phyloP scores from a whole-genome alignment of 2,113 vertebrate genomes.

The Crotalus horridus region DNA sequence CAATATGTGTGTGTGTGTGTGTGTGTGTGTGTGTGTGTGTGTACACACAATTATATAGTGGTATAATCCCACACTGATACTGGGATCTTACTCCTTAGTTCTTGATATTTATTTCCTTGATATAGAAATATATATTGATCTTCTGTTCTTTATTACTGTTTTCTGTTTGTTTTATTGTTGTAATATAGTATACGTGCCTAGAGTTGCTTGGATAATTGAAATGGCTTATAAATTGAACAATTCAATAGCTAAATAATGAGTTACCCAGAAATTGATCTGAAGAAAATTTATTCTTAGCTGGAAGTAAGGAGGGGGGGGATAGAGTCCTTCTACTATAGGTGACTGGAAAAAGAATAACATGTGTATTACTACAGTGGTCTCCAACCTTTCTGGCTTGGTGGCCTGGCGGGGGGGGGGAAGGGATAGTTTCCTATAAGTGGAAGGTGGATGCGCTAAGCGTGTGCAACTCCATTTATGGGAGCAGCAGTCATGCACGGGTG shows the following conservation, averaged over 20 bases:
- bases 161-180: background rate
- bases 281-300: background rate
- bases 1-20: too few species aligned
- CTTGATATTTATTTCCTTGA: background rate
- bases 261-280: background rate
- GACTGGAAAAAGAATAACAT: background rate
- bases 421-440: background rate
- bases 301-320: background rate
- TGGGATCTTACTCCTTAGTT: background rate
- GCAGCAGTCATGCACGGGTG: fast-evolving
- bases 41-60: background rate
- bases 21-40: too few species aligned
- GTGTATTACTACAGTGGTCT: background rate
- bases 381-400: background rate
- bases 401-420: background rate
- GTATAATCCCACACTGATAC: background rate
- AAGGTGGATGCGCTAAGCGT: background rate
- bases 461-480: background rate
- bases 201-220: background rate
- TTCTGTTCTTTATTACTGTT: background rate
- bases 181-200: background rate
- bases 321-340: background rate
- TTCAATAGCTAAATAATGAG: background rate
- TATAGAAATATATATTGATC: background rate
- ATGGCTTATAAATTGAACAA: background rate